Percentiles rank a stretch among this genome's conserved stretches.
Conservation (phyloP, 2,888 invertebrate genomes). For the Cosmia trapezina region DNA sequence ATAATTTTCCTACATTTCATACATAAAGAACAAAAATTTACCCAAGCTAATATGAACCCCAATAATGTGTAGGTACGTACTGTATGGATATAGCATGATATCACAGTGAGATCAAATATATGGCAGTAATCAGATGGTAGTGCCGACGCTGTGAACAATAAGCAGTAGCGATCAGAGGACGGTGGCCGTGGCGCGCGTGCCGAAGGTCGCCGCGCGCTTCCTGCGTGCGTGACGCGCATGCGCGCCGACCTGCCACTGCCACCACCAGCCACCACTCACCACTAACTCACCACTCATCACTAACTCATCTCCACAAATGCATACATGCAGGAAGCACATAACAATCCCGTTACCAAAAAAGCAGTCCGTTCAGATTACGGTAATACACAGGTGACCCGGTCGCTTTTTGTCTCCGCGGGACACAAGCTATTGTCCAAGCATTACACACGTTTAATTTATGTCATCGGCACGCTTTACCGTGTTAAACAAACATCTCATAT, state of each 20-base stretch:
- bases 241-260: conserved; percentile 56
- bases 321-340: conserved; percentile 50
- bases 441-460: conserved; percentile 60
- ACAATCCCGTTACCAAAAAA: conserved; percentile 72
- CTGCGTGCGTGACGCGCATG: conserved; percentile 89
- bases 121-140: conserved; percentile 64
- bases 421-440: conserved; percentile 69
- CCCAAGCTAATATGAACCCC: background rate
- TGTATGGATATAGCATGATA: conserved; percentile 24
- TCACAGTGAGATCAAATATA: conserved; percentile 54
- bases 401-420: conserved; percentile 75
- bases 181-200: conserved; percentile 85
- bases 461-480: conserved; percentile 56
- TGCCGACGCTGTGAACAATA: conserved; percentile 78
- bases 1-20: background rate
- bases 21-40: too few relatives aligned
- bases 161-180: conserved; percentile 74
- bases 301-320: conserved; percentile 37
- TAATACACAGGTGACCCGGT: conserved; percentile 80
- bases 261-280: conserved; percentile 38
- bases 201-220: conserved; percentile 87
- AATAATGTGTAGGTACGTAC: background rate
- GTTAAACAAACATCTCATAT: conserved; percentile 31
- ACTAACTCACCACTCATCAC: conserved; percentile 29
- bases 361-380: conserved; percentile 70